phyloP scores from a whole-genome alignment of 2,888 invertebrate genomes.

The Agrochola lychnidis region DNA sequence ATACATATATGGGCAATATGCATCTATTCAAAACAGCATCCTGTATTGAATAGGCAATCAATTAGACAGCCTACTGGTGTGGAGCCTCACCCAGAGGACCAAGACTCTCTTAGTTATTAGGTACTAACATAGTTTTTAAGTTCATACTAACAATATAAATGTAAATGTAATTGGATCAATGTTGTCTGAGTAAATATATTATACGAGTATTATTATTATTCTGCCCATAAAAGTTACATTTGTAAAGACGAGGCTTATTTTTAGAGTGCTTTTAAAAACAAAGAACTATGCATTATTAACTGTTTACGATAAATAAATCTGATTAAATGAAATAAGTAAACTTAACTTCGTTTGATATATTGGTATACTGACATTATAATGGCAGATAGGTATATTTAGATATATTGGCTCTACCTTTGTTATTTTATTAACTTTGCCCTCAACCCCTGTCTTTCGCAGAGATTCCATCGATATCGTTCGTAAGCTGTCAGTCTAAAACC shows the following conservation, averaged over 20 bases:
- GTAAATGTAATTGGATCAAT: too few relatives aligned
- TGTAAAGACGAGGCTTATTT: background rate
- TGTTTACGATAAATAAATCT: background rate
- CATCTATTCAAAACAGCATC: too few relatives aligned
- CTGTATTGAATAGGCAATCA: too few relatives aligned
- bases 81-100: too few relatives aligned
- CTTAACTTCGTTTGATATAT: background rate
- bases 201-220: too few relatives aligned
- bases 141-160: too few relatives aligned
- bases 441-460: slow-evolving; percentile 34
- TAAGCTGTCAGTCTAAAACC: slow-evolving; percentile 26
- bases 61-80: too few relatives aligned
- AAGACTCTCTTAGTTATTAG: too few relatives aligned
- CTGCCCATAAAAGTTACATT: background rate
- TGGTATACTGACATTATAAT: background rate
- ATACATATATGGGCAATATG: too few relatives aligned
- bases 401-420: slow-evolving; percentile 20
- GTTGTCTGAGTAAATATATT: too few relatives aligned
- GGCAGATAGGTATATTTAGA: too few relatives aligned
- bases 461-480: slow-evolving; percentile 22
- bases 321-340: background rate
- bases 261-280: background rate
- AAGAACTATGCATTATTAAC: background rate
- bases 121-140: too few relatives aligned
- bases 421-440: slow-evolving; percentile 37